phyloP scores from a whole-genome alignment of 2,113 vertebrate genomes.

The Fulica atra region DNA sequence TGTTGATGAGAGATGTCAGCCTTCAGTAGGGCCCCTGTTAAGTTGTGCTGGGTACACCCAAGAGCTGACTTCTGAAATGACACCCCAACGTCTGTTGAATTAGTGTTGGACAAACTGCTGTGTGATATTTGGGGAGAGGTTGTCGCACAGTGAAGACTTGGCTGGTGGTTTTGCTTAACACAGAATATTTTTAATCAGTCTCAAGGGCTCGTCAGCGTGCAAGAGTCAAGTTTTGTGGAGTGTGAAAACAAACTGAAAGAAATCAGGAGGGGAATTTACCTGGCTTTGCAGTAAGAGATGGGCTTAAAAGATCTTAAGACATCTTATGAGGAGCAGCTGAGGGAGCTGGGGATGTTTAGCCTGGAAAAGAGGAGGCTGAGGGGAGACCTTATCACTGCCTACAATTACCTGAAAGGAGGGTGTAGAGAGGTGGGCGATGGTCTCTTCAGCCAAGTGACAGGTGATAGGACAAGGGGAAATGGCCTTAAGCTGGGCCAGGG shows the following conservation, averaged over 20 bases:
- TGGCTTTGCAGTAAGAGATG: conserved; percentile 14
- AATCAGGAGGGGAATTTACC: conserved; percentile 43
- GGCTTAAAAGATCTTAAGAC: too few species aligned
- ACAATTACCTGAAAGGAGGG: too few species aligned
- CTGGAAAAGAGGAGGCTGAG: too few species aligned
- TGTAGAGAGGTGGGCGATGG: too few species aligned
- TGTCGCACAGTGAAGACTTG: not conserved
- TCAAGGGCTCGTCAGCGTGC: not conserved
- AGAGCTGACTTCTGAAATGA: not conserved
- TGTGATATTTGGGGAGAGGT: not conserved
- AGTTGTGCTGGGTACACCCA: not conserved
- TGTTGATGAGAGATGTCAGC: not conserved
- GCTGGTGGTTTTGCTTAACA: not conserved
- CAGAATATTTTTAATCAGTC: conserved; percentile 23
- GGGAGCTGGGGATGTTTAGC: too few species aligned
- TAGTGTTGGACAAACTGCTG: not conserved
- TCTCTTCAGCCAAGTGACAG: too few species aligned
- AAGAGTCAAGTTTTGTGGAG: not conserved
- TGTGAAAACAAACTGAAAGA: conserved; percentile 39
- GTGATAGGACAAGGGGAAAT: too few species aligned
- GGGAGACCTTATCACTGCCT: too few species aligned
- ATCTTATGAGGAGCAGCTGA: too few species aligned
- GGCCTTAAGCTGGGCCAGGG: too few species aligned
- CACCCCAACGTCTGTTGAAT: not conserved
- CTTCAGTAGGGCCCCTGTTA: not conserved